Conservation (phyloP, 2,797 vertebrate genomes). For the Acanthopagrus latus region DNA sequence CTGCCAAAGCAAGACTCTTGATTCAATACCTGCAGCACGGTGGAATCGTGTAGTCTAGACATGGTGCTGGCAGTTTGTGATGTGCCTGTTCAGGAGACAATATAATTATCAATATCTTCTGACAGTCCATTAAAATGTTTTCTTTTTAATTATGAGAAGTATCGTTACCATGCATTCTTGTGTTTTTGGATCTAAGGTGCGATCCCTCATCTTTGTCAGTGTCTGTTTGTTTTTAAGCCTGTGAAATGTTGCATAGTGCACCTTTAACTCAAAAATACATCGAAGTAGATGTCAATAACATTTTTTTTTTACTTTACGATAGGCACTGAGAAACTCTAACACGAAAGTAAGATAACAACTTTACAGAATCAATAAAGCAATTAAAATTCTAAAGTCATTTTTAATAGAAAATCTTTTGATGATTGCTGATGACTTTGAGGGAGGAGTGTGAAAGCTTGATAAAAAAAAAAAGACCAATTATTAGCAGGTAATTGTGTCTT, state of each 20-base stretch:
- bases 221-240: too few species aligned
- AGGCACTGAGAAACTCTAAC: too few species aligned
- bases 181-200: not conserved
- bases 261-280: too few species aligned
- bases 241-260: too few species aligned
- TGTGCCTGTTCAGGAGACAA: not conserved
- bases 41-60: not conserved
- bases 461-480: not conserved
- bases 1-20: slow-evolving; percentile 4
- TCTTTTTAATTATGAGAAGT: not conserved
- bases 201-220: too few species aligned
- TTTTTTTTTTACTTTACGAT: too few species aligned
- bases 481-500: not conserved
- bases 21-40: not conserved
- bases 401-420: not conserved
- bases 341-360: too few species aligned
- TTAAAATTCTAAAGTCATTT: not conserved
- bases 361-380: too few species aligned
- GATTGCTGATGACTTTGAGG: not conserved
- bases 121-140: not conserved
- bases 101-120: not conserved
- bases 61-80: not conserved
- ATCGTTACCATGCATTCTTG: not conserved
- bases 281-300: too few species aligned
- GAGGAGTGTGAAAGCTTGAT: not conserved